phyloP scores from a whole-genome alignment of 2,797 vertebrate species.

The Sebastes dallii region DNA sequence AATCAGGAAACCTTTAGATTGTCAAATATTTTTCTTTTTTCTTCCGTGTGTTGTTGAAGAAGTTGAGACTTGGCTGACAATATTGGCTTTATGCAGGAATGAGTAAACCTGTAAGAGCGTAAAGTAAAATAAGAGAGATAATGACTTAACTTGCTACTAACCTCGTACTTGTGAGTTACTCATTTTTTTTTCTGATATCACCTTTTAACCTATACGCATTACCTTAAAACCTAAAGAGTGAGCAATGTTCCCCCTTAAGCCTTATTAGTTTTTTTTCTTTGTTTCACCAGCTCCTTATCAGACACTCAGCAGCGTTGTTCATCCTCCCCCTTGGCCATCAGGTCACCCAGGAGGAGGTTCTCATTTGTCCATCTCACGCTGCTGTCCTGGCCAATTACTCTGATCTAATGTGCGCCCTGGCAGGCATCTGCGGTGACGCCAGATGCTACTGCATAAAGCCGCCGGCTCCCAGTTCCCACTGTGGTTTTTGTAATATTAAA shows the following conservation, averaged over 20 bases:
- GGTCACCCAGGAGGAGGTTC: slow-evolving; percentile 72
- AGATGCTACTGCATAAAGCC: slow-evolving; percentile 72
- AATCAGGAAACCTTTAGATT: neutral
- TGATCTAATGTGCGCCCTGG: slow-evolving; percentile 69
- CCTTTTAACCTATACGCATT: neutral
- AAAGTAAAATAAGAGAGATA: neutral
- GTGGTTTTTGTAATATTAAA: slow-evolving; percentile 74
- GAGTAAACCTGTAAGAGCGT: neutral
- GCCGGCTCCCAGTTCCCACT: slow-evolving; percentile 52
- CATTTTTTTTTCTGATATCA: neutral
- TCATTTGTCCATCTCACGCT: slow-evolving; percentile 76
- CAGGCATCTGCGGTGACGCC: slow-evolving; percentile 65
- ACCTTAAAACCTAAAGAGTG: neutral
- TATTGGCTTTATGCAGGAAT: neutral
- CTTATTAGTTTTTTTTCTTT: neutral
- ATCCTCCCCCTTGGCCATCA: slow-evolving; percentile 51
- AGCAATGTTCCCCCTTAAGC: neutral
- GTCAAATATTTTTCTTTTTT: neutral
- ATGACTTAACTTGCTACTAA: neutral
- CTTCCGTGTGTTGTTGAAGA: neutral
- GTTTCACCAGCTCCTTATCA: slow-evolving; percentile 25
- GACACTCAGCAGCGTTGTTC: slow-evolving; percentile 37
- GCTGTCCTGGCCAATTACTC: slow-evolving; percentile 71
- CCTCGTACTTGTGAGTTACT: neutral
- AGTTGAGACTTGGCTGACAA: neutral